Evolutionary conservation across 2,113 vertebrate species (phyloP).

Genomic region (Chloropsis hardwickii): DNA sequence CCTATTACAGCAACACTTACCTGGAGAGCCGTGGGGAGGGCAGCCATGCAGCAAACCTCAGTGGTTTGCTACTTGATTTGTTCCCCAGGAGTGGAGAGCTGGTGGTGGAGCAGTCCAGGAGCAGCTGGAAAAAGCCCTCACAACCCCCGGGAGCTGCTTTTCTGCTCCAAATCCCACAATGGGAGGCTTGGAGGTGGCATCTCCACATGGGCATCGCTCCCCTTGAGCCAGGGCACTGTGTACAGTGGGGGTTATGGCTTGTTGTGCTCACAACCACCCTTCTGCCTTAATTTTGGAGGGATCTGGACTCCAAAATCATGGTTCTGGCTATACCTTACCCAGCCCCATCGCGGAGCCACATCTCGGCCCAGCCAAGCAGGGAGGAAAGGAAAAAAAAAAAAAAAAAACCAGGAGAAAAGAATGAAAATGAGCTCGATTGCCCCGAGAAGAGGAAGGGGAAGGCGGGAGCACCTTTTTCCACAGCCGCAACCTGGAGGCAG

Average conservation of each 20-base stretch:
- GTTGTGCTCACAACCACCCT: fast-evolving
- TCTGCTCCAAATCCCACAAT: not conserved
- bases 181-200: not conserved
- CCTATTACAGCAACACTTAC: slow-evolving; percentile 44
- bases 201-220: fast-evolving
- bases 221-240: fast-evolving
- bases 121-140: not conserved
- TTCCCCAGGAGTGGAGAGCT: not conserved
- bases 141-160: not conserved
- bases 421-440: fast-evolving
- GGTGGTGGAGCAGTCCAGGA: not conserved
- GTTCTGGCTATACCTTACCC: not conserved
- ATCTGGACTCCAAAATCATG: fast-evolving
- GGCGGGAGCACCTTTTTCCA: fast-evolving
- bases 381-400: fast-evolving
- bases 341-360: fast-evolving
- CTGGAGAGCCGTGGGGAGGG: slow-evolving; percentile 32
- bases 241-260: fast-evolving
- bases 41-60: slow-evolving; percentile 55
- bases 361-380: not conserved
- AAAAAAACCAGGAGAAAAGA: not conserved
- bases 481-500: not conserved
- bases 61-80: slow-evolving; percentile 32
- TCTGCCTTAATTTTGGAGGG: not conserved
- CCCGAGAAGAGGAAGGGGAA: not conserved